phyloP scores from a whole-genome alignment of 1,140 invertebrate species.

The Araneus ventricosus region DNA sequence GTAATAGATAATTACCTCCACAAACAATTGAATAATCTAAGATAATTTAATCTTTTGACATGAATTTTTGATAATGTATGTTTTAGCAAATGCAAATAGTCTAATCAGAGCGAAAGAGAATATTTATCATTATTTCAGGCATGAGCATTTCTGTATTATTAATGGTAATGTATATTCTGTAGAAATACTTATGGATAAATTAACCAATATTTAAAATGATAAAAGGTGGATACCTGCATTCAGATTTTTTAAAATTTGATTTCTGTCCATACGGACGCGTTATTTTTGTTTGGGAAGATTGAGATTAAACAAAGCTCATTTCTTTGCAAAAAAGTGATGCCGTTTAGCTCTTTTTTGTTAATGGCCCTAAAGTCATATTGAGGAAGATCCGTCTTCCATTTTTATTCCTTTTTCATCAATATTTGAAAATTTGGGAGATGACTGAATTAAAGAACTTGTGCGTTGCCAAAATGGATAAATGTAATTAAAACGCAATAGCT shows the following conservation, averaged over 20 bases:
- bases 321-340: neutral
- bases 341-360: neutral
- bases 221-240: no score
- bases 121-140: no score
- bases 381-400: neutral
- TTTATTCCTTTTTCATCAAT: neutral
- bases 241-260: no score
- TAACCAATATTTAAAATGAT: no score
- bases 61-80: neutral
- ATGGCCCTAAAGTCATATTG: neutral
- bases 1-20: no score
- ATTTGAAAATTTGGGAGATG: neutral
- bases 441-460: neutral
- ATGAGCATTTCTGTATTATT: no score
- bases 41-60: no score
- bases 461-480: neutral
- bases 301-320: neutral
- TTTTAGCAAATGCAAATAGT: neutral
- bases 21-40: no score
- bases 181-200: no score
- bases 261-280: no score
- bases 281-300: neutral
- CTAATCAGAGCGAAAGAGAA: neutral
- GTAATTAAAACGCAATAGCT: neutral
- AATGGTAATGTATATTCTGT: no score